Base-by-base conservation (phyloP, 2,113 vertebrate species). In the Sorex araneus region DNA sequence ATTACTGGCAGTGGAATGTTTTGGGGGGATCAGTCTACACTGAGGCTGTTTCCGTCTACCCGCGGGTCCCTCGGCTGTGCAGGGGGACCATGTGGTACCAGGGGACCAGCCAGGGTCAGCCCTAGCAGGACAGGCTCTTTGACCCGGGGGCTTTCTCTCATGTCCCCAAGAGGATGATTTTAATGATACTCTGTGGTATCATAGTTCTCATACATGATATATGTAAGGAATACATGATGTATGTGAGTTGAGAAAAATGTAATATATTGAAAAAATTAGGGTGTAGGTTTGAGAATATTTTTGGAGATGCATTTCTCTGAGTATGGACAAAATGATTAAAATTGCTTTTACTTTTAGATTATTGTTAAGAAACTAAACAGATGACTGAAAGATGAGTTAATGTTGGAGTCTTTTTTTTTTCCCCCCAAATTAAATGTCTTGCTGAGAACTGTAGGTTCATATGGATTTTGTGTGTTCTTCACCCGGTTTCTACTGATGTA, bases 271-370 rank as follows among this genome's bases (percentile, higher is more conserved):
- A 63, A n/a, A 32, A 45, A 25, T 63, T 70, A 34, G 45, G 54
- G 12, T 78, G 10, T 60, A 89, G 47, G 54, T 54, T 79, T 36
- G 76, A 84, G 66, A 83, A 36, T 86, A 86, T 78, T 88, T 90
- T 81, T 47, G 11, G 40, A 57, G 87, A 36, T 71, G 12, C 16
- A n/a, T 81, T n/a, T 96, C 64, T 95, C 19, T 81, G 76, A 87
- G 43, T 63, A 0, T 81, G 40, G 7, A 91, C 45, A 92, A 86
- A 89, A 57, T 1, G 1, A 32, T 84, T 19, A 60, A 60, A 19
- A 23, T 60, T 60, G 18, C 18, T 23, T 60, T 23, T 21, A 19
- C 57, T 60, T 50, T 50, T 23, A 60, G 57, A 60, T 60, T 60
- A 60, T 19, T 19, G 5, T 2, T 50, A 50, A 50, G 18, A 60